Evolutionary conservation across 2,113 vertebrate genomes (phyloP).

Genomic region (Orthonyx spaldingii): DNA sequence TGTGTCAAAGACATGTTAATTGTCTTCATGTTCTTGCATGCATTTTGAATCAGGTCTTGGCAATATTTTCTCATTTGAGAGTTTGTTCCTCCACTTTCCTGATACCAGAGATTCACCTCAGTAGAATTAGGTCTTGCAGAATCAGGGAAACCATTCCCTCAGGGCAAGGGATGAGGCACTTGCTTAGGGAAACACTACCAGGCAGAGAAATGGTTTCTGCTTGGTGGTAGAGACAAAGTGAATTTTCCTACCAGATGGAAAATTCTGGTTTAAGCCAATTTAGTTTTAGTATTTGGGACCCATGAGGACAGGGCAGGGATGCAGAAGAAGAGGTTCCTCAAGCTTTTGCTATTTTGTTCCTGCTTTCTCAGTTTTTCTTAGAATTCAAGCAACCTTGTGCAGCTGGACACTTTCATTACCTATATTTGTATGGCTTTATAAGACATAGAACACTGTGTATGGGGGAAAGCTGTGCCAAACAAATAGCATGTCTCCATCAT

Average conservation of each 20-base stretch:
- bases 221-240: background rate
- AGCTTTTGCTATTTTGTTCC: background rate
- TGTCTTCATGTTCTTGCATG: background rate
- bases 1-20: background rate
- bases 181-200: background rate
- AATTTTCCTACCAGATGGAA: background rate
- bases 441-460: background rate
- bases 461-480: background rate
- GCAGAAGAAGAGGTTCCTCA: background rate
- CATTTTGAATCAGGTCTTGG: slow-evolving; percentile 9
- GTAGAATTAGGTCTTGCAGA: background rate
- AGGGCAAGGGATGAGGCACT: background rate
- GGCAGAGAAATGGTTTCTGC: background rate
- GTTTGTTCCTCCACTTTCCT: background rate
- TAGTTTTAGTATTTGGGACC: background rate
- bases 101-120: background rate
- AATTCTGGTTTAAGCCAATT: background rate
- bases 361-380: background rate
- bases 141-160: background rate
- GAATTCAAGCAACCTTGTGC: background rate
- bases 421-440: background rate
- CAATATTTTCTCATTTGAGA: background rate
- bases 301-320: background rate
- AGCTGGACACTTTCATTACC: background rate
- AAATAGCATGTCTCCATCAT: background rate